These are phyloP conservation scores for Euclidia mi DNA, from an alignment of 2,888 invertebrate genomes.

Conservation along the genomic window DNA sequence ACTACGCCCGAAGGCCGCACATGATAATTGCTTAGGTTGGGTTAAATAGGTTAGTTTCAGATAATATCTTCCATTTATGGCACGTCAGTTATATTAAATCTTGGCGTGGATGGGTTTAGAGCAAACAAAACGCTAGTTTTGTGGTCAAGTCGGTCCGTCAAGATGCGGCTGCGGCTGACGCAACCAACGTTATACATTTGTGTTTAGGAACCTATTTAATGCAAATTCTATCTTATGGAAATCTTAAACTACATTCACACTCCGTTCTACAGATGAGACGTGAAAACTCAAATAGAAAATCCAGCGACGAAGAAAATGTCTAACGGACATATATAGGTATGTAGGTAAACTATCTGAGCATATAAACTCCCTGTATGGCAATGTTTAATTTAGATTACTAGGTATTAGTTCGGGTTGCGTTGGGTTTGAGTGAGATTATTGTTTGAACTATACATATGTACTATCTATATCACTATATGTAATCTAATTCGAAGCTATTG, in stretches of 20 bases:
- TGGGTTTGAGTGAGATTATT: conserved; percentile 44
- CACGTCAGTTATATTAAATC: conserved; percentile 33
- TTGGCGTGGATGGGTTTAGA: conserved; percentile 23
- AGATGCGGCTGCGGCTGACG: conserved; percentile 29
- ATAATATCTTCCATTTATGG: conserved; percentile 18
- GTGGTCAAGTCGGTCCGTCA: conserved; percentile 26
- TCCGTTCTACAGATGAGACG: conserved; percentile 18
- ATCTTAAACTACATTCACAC: conserved; percentile 35
- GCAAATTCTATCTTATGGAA: conserved; percentile 46
- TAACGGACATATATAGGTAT: conserved; percentile 16
- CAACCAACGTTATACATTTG: conserved; percentile 17
- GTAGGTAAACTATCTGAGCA: conserved; percentile 10
- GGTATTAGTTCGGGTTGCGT: conserved; percentile 55
- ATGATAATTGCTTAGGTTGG: conserved; percentile 64
- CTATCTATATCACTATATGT: conserved; percentile 12
- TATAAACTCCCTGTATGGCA: conserved; percentile 19
- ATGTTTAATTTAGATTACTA: conserved; percentile 61
- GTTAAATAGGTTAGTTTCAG: conserved; percentile 41
- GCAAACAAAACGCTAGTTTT: conserved; percentile 36
- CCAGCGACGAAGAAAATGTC: conserved; percentile 20
- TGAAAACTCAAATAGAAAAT: conserved; percentile 34
- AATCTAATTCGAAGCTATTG: conserved; percentile 13
- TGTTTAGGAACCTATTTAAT: conserved; percentile 34
- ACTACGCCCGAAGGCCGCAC: conserved; percentile 45
- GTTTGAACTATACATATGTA: conserved; percentile 32